phyloP scores from a whole-genome alignment of 2,888 invertebrate genomes.

The Cyclophora albipunctata region DNA sequence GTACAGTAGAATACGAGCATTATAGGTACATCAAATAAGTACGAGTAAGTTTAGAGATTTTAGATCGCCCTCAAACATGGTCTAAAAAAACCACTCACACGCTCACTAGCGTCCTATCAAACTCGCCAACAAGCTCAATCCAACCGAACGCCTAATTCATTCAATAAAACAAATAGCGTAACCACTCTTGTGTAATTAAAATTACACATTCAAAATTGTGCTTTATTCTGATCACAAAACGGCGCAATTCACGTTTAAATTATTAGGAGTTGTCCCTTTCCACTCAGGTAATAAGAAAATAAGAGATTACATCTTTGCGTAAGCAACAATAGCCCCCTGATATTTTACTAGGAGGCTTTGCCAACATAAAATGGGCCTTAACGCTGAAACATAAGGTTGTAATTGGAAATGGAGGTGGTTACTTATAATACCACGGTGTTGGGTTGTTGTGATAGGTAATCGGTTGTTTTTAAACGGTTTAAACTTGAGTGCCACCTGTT shows the following conservation, averaged over 20 bases:
- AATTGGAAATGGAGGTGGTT: slow-evolving; percentile 7
- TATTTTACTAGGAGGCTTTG: slow-evolving; percentile 44
- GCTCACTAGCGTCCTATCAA: too few relatives aligned
- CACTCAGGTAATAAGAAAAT: slow-evolving; percentile 68
- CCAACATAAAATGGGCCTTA: slow-evolving; percentile 29
- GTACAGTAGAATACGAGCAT: too few relatives aligned
- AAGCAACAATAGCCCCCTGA: slow-evolving; percentile 66
- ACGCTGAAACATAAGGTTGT: slow-evolving; percentile 18
- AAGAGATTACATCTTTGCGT: slow-evolving; percentile 70
- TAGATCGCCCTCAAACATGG: too few relatives aligned
- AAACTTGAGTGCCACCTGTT: slow-evolving; percentile 46
- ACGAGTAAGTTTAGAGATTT: too few relatives aligned
- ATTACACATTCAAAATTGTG: slow-evolving; percentile 10
- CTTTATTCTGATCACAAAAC: slow-evolving; percentile 11
- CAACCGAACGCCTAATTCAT: too few relatives aligned
- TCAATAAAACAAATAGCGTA: too few relatives aligned
- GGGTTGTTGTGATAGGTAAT: slow-evolving; percentile 59
- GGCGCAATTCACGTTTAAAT: not conserved
- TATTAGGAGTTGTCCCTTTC: slow-evolving; percentile 36
- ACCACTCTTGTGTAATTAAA: slow-evolving; percentile 22
- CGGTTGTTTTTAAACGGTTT: slow-evolving; percentile 53
- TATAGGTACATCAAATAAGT: too few relatives aligned
- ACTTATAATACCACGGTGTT: slow-evolving; percentile 49
- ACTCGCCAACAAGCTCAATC: too few relatives aligned
- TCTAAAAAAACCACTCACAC: too few relatives aligned